Conservation (phyloP, 1,140 invertebrate genomes). For the Drosophila arawakana region DNA sequence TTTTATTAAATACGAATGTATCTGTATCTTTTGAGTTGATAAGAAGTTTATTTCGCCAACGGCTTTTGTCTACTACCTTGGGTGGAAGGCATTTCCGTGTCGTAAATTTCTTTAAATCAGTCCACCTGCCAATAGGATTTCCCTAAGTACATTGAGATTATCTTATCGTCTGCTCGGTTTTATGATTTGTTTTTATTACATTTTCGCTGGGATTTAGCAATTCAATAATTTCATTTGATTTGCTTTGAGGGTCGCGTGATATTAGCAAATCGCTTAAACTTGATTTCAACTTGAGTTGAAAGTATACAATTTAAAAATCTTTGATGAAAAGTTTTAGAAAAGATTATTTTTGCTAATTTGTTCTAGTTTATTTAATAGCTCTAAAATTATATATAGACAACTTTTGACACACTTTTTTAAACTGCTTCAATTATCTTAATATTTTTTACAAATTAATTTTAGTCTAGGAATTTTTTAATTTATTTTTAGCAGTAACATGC, state of each 20-base stretch:
- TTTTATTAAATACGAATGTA: not conserved
- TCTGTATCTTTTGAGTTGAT: slow-evolving; percentile 36
- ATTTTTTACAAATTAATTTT: too few relatives aligned
- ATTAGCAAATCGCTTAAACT: not conserved
- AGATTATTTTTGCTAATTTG: not conserved
- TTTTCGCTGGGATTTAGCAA: slow-evolving; percentile 52
- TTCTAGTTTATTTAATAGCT: slow-evolving; percentile 1
- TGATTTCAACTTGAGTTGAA: not conserved
- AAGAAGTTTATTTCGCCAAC: slow-evolving; percentile 21
- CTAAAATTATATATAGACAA: not conserved
- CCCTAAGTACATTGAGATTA: slow-evolving; percentile 49
- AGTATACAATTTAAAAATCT: not conserved
- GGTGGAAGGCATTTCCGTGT: slow-evolving; percentile 43
- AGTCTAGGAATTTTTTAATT: too few relatives aligned
- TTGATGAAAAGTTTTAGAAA: not conserved
- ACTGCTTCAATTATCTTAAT: not conserved
- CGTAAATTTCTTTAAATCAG: slow-evolving; percentile 65
- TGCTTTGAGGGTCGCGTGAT: slow-evolving; percentile 9
- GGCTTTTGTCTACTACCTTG: slow-evolving; percentile 40
- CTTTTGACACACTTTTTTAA: not conserved
- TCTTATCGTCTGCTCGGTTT: slow-evolving; percentile 62
- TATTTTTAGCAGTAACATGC: slow-evolving; percentile 11
- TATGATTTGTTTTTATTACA: slow-evolving; percentile 61
- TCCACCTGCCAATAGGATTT: slow-evolving; percentile 56
- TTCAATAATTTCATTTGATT: slow-evolving; percentile 29